Base-by-base conservation (phyloP, 2,888 invertebrate genomes). In the Cinara cedri region DNA sequence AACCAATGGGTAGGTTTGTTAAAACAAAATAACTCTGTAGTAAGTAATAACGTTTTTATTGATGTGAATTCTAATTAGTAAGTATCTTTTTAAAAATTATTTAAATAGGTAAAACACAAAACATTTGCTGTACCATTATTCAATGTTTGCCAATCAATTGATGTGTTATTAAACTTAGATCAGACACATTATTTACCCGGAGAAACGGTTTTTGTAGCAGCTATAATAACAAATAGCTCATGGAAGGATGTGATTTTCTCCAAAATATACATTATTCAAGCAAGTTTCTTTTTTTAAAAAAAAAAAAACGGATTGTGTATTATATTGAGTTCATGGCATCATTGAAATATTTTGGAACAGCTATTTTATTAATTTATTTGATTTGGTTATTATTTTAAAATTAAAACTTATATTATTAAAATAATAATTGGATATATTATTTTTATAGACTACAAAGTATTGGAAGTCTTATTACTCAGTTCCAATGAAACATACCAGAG, bases 181-280 rank as follows among this genome's bases (percentile, higher is more conserved):
- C 78, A 78, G 21, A 16, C 78, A 21, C 13, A 57, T 21, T 78
- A 68, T 62, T 68, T 78, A 60, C 78, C 78, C n/a, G 78, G 78
- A 24, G 78, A 78, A 70, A 78, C 68, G 21, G n/a, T 78, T 57
- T 42, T 11, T 60, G 14, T 78, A 9, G 60, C 9, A 51, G 70
- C 60, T 60, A 6, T 60, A 4, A 78, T 70, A 44, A 70, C 14
- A 42, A 78, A 78, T 16, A 62, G 70, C 11, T 78, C 78, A 0
- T 70, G 78, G 60, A 57, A 60, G 49, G 78, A 70, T n/a, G 21
- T 78, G 9, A 16, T 78, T 51, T 70, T 60, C 3, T 60, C 78
- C 1, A 70, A 78, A 70, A 60, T 68, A 21, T 42, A 14, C 49
- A 49, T 78, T 11, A 49, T 78, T 70, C 78, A 78, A 19, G 78